Evolutionary conservation across 1,140 invertebrate genomes (phyloP).

Genomic region (Proctacanthus coquilletti): DNA sequence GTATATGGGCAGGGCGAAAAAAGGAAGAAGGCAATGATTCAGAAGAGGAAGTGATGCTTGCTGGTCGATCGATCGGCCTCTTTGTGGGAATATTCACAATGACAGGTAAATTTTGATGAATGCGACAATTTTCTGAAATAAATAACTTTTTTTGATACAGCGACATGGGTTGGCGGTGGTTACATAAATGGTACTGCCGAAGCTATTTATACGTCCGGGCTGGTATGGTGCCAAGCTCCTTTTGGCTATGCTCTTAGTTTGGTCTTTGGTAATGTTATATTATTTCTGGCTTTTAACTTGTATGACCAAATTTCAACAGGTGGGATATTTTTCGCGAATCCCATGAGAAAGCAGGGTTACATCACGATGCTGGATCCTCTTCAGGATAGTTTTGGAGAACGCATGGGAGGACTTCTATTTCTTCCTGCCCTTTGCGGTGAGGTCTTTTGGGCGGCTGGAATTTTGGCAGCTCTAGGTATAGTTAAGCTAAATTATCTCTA

Average conservation of each 20-base stretch:
- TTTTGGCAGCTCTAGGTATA: slow-evolving; percentile 80
- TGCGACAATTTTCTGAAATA: not conserved
- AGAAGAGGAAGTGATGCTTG: slow-evolving; percentile 93
- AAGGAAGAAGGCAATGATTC: slow-evolving; percentile 70
- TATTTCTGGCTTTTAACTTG: not conserved
- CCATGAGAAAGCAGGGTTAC: slow-evolving; percentile 94
- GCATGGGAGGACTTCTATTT: slow-evolving; percentile 93
- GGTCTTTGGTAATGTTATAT: slow-evolving; percentile 69
- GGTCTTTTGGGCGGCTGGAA: slow-evolving; percentile 94
- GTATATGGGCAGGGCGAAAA: slow-evolving; percentile 90
- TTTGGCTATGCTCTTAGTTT: slow-evolving; percentile 92
- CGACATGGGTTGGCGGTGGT: slow-evolving; percentile 96
- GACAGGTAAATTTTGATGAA: slow-evolving; percentile 53
- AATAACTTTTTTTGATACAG: slow-evolving; percentile 38
- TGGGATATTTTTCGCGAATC: slow-evolving; percentile 93
- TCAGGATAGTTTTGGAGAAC: slow-evolving; percentile 85
- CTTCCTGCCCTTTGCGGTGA: slow-evolving; percentile 93
- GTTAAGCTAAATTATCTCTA: no score
- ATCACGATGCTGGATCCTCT: slow-evolving; percentile 98
- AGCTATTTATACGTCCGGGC: slow-evolving; percentile 76
- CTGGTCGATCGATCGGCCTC: slow-evolving; percentile 85
- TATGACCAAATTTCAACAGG: no score
- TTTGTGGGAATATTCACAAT: slow-evolving; percentile 97
- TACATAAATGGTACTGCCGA: slow-evolving; percentile 99
- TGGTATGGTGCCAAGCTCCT: slow-evolving; percentile 94